These are phyloP conservation scores for Hystrix brachyura DNA, from an alignment of 2,113 vertebrate genomes.

Conservation along the genomic window DNA sequence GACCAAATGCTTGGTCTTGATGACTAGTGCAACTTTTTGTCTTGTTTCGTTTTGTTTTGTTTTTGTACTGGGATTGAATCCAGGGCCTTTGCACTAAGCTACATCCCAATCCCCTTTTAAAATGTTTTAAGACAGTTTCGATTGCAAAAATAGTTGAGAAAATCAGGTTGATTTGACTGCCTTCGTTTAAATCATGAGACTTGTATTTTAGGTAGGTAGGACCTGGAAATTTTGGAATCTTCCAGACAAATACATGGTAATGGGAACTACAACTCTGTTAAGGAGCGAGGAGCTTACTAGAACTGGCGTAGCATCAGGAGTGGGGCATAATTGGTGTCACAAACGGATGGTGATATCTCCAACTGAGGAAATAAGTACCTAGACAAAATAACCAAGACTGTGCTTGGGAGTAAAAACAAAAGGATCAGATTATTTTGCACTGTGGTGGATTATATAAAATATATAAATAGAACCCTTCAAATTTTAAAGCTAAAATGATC, in stretches of 20 bases:
- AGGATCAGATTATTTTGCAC: constrained; percentile 58
- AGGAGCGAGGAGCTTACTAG: constrained; percentile 2
- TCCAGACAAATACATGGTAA: background rate
- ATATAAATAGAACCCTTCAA: constrained; percentile 9
- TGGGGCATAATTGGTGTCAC: background rate
- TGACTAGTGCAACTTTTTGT: background rate
- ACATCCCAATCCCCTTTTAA: background rate
- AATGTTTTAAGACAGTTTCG: background rate
- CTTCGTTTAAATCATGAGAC: constrained; percentile 16
- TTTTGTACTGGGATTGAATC: background rate
- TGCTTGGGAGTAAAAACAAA: constrained; percentile 45
- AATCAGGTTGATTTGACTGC: background rate
- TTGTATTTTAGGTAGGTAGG: constrained; percentile 18
- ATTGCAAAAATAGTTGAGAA: constrained; percentile 54
- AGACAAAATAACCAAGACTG: constrained; percentile 7
- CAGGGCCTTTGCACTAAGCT: background rate
- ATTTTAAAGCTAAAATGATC: constrained; percentile 47
- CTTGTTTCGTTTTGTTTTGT: background rate
- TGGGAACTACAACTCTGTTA: background rate
- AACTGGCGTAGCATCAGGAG: constrained; percentile 17
- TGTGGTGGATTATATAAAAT: constrained; percentile 28
- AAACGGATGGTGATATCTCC: background rate
- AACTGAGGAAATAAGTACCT: background rate
- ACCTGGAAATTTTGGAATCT: constrained; percentile 5
- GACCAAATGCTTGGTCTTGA: background rate